phyloP scores from a whole-genome alignment of 2,888 invertebrate species.

The Sisyra nigra region DNA sequence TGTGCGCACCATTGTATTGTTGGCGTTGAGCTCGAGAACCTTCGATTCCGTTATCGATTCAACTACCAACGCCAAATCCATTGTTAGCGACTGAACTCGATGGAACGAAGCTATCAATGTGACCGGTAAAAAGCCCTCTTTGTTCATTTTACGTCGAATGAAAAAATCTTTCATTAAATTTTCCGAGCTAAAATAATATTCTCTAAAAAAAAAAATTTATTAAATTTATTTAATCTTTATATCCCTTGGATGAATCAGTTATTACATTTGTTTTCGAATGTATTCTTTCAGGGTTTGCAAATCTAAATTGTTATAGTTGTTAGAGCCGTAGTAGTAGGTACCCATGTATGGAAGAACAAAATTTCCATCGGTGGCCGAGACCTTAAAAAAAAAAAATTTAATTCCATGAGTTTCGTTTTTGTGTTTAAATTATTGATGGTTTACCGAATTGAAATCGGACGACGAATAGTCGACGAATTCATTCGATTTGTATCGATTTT shows the following conservation, averaged over 20 bases:
- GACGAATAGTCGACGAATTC: constrained; percentile 32
- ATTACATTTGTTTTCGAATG: constrained; percentile 84
- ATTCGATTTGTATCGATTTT: not conserved
- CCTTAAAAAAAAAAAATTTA: constrained; percentile 1
- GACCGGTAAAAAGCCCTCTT: constrained; percentile 84
- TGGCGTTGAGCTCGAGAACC: constrained; percentile 56
- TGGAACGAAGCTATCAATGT: constrained; percentile 92
- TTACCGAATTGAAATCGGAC: constrained; percentile 29
- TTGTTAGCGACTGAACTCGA: constrained; percentile 75
- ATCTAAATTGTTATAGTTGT: constrained; percentile 24
- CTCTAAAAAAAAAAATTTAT: constrained; percentile 42
- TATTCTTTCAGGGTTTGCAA: constrained; percentile 56
- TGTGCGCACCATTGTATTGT: constrained; percentile 35
- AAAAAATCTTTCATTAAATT: constrained; percentile 93
- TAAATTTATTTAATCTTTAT: no score
- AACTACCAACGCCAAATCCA: constrained; percentile 67
- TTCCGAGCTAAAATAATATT: constrained; percentile 97
- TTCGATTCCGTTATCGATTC: constrained; percentile 76
- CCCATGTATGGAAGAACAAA: constrained; percentile 39
- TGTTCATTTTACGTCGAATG: constrained; percentile 90
- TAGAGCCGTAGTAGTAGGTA: constrained; percentile 42
- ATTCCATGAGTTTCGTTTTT: not conserved
- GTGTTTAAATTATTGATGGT: no score
- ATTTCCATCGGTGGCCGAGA: constrained; percentile 16
- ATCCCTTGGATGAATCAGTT: no score